Conservation (phyloP, 2,888 invertebrate species). For the Cecidostiba fungosa region DNA sequence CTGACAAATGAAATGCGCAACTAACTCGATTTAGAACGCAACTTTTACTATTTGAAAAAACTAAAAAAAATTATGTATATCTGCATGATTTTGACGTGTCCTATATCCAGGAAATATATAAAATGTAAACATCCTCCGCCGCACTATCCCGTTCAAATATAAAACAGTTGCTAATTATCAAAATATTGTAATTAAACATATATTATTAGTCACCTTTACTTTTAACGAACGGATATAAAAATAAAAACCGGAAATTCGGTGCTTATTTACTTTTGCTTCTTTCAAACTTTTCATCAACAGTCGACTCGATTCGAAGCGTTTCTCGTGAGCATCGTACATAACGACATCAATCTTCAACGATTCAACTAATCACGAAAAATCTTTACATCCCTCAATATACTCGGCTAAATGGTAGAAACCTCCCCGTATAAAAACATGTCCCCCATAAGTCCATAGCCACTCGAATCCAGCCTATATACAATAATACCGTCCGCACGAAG, state of each 20-base stretch:
- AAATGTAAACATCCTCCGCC: background rate
- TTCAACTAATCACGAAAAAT: too few relatives aligned
- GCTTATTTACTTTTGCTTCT: background rate
- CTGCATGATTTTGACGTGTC: background rate
- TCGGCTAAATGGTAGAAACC: too few relatives aligned
- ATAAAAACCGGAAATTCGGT: background rate
- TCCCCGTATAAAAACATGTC: too few relatives aligned
- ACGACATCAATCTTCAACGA: too few relatives aligned
- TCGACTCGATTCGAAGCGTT: too few relatives aligned
- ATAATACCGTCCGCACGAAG: background rate
- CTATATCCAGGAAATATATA: conserved; percentile 20
- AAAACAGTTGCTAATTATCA: background rate
- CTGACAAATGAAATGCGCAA: conserved; percentile 47
- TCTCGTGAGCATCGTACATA: too few relatives aligned
- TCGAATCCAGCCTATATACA: background rate
- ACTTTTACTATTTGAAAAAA: conserved; percentile 49
- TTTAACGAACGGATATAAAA: background rate
- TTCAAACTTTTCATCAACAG: background rate
- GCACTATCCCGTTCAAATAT: background rate
- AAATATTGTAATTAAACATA: background rate
- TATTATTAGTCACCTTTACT: background rate
- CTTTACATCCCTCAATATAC: too few relatives aligned
- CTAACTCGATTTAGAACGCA: conserved; percentile 38
- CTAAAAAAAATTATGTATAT: background rate
- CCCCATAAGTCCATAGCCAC: background rate